phyloP scores from a whole-genome alignment of 1,140 invertebrate genomes.

The Sarcophaga bullata region DNA sequence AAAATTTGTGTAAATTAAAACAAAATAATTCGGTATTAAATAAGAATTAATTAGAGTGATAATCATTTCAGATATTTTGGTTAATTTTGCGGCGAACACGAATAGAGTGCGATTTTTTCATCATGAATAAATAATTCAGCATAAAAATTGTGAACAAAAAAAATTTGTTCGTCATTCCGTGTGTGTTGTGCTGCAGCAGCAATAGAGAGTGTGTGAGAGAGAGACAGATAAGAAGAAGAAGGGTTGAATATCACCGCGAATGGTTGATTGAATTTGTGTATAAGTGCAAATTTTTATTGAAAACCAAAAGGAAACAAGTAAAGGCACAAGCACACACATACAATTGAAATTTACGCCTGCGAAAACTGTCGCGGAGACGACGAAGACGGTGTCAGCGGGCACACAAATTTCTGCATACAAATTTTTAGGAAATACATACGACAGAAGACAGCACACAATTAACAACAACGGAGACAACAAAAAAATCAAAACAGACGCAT shows the following conservation, averaged over 20 bases:
- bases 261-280: conserved; percentile 32
- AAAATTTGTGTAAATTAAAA: neutral
- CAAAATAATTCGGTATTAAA: neutral
- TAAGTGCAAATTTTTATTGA: conserved; percentile 27
- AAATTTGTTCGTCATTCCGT: too few relatives aligned
- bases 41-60: too few relatives aligned
- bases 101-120: neutral
- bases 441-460: neutral
- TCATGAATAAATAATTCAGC: conserved; percentile 12
- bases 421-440: neutral
- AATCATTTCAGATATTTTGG: neutral
- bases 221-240: conserved; percentile 6
- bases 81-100: neutral
- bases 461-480: neutral
- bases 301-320: neutral
- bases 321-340: neutral
- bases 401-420: conserved; percentile 6
- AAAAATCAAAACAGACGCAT: neutral
- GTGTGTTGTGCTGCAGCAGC: neutral
- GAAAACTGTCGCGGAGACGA: too few relatives aligned
- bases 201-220: neutral
- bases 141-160: neutral
- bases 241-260: conserved; percentile 32
- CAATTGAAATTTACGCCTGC: too few relatives aligned
- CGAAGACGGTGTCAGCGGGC: neutral